These are phyloP conservation scores for Eulemur coronatus DNA, from an alignment of 2,797 vertebrate species.

Conservation along the genomic window DNA sequence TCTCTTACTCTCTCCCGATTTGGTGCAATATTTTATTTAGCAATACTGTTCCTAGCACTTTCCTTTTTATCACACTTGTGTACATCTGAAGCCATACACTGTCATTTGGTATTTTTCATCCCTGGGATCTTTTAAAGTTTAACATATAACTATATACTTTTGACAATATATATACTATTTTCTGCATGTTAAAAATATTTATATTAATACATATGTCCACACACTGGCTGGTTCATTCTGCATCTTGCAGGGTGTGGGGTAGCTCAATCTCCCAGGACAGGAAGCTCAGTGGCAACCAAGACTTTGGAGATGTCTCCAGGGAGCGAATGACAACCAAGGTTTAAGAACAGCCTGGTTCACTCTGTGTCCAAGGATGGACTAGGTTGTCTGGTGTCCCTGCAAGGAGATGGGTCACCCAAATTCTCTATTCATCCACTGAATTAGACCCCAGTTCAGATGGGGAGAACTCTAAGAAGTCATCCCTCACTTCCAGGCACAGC, in stretches of 20 bases:
- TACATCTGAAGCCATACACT: background rate
- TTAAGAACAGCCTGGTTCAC: background rate
- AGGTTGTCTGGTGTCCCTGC: background rate
- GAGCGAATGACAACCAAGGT: background rate
- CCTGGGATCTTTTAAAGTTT: background rate
- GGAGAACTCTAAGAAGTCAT: background rate
- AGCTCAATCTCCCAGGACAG: background rate
- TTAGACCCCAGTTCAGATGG: background rate
- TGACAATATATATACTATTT: background rate
- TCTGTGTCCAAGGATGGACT: background rate
- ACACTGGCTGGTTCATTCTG: background rate
- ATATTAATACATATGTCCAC: background rate
- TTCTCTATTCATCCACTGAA: background rate
- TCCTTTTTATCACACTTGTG: background rate
- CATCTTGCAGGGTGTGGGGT: no score
- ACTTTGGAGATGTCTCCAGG: background rate
- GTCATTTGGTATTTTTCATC: background rate
- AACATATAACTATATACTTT: no score
- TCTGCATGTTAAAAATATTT: background rate
- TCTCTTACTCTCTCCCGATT: accelerated
- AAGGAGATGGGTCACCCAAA: background rate
- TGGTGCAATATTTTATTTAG: no score
- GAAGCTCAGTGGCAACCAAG: background rate
- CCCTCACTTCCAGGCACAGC: background rate
- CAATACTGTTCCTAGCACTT: background rate